A percentile compares a stretch with the other conserved stretches of the same genome.
Evolutionary conservation across 2,113 vertebrate species (phyloP).

Genomic region (Ranitomeya variabilis): DNA sequence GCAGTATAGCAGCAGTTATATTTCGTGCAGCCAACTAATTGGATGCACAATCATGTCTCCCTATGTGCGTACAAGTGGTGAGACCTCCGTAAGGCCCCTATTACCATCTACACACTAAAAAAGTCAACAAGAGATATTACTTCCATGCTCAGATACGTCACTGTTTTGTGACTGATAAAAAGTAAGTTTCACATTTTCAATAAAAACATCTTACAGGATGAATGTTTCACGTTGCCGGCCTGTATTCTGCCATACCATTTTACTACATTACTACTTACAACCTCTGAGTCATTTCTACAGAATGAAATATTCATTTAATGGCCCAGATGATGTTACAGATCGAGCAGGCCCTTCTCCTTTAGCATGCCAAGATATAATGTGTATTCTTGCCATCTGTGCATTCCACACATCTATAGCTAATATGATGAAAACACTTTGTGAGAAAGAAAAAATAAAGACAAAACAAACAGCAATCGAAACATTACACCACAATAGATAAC

Average conservation of each 20-base stretch:
- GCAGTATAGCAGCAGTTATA: too few species aligned
- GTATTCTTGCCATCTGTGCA: background rate
- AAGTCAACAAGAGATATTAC: background rate
- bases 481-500: constrained; percentile 36
- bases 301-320: background rate
- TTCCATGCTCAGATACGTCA: background rate
- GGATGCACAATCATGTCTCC: too few species aligned
- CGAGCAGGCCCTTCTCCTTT: background rate
- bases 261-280: background rate
- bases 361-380: background rate
- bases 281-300: background rate
- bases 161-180: background rate
- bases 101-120: background rate
- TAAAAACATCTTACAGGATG: background rate
- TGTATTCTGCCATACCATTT: background rate
- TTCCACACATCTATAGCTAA: constrained; percentile 19
- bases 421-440: background rate
- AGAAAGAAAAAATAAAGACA: background rate
- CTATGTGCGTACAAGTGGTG: too few species aligned
- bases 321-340: background rate
- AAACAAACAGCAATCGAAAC: background rate
- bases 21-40: too few species aligned
- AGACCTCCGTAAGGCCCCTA: background rate
- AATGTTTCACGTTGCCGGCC: background rate
- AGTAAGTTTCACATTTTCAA: background rate